A percentile compares a stretch with the other conserved stretches of the same genome.
Evolutionary conservation across 30 jellyfish, hydroid and myxozoan species (phyloP).

Genomic region (Rhopilema esculentum): DNA sequence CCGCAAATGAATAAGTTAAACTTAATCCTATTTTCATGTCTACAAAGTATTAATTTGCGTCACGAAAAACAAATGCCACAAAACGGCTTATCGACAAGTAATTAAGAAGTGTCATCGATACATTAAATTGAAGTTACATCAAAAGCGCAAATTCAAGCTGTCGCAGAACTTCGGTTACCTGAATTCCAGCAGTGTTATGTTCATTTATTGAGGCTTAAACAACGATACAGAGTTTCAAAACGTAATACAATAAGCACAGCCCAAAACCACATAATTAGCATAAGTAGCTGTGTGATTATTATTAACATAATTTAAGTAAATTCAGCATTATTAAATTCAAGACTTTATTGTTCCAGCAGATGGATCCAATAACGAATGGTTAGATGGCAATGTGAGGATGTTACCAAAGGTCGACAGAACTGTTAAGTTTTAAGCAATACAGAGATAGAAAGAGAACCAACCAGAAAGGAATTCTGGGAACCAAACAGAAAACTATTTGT

Average conservation of each 20-base stretch:
- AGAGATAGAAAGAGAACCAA: no score
- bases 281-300: neutral
- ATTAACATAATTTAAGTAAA: neutral
- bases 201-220: neutral
- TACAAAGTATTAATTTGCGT: constrained; percentile 8
- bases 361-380: neutral
- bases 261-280: neutral
- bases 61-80: constrained; percentile 25
- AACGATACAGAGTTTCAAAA: neutral
- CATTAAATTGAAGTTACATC: neutral
- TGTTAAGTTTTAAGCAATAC: no score
- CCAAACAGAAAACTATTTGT: no score
- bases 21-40: constrained; percentile 44
- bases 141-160: neutral
- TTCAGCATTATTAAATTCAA: neutral
- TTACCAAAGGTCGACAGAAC: neutral
- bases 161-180: neutral
- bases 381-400: neutral
- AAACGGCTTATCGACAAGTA: constrained; percentile 12
- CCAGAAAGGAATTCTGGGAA: no score
- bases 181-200: neutral
- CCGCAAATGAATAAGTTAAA: constrained; percentile 10
- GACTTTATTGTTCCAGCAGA: neutral
- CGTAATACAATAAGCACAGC: neutral
- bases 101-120: constrained; percentile 10